Evolutionary conservation across 2,888 invertebrate species (phyloP), one percentile per base, ranked within the genome.

Genomic region (Tachina grossa): DNA sequence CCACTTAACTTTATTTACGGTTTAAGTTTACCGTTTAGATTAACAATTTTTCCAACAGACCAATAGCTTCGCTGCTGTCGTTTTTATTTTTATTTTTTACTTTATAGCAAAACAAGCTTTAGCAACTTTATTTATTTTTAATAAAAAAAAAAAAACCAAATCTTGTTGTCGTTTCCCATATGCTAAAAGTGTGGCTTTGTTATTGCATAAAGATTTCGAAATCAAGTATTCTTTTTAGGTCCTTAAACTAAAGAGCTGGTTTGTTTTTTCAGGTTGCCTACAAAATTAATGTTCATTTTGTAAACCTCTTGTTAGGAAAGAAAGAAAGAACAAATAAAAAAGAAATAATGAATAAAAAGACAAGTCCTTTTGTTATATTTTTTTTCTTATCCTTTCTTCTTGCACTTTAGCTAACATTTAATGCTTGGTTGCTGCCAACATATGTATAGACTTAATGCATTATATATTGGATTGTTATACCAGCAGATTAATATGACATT

Each of bases 401-500:
- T 45, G 45, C 65, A 43, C 57, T 87, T 78, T 68, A 66, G 82
- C 65, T 81, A 63, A 45, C 74, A 72, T 75, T 74, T 69, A 81
- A 55, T 85, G 87, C 86, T 86, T 87, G 87, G 83, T 78, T 87
- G 86, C 45, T 51, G 83, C 55, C 87, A 84, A 19, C 80, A 84
- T 88, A n/a, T n/a, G n/a, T n/a, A 89, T 88, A 87, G 89, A 88
- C 88, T 90, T 89, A 90, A 89, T 91, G 90, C 89, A 91, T 90
- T 91, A 91, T 91, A 89, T 82, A 85, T 84, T 81, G 81, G 84
- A 77, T 81, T 84, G 84, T 81, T 84, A 63, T 41, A 84, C 80
- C 75, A 90, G 90, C 83, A 87, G 88, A 89, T 90, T 89, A 89
- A 90, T 90, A 90, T 90, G 90, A 90, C 90, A 89, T 91, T 90